Percentiles rank a stretch among this genome's conserved stretches.
Conservation (phyloP, 2,113 vertebrate species). For the Carassius gibelio region DNA sequence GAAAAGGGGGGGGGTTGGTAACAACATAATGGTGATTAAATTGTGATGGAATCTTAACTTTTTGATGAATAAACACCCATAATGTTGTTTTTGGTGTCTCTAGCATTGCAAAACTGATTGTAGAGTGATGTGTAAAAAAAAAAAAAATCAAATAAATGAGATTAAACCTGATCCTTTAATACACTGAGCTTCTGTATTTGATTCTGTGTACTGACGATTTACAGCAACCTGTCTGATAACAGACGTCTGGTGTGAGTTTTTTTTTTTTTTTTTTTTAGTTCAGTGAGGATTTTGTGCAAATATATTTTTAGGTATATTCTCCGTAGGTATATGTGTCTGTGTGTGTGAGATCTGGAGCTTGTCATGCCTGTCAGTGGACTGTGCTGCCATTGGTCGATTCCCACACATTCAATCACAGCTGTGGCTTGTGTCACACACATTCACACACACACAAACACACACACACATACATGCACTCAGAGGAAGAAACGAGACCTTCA, state of each 20-base stretch:
- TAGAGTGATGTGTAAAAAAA: background rate
- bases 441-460: slow-evolving; percentile 12
- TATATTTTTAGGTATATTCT: background rate
- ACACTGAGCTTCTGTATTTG: background rate
- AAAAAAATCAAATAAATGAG: slow-evolving; percentile 15
- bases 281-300: background rate
- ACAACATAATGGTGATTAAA: background rate
- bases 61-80: background rate
- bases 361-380: slow-evolving; percentile 50
- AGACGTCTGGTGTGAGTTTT: background rate
- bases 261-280: background rate
- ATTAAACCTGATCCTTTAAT: slow-evolving; percentile 3
- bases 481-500: slow-evolving; percentile 41
- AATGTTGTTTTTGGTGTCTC: background rate
- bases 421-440: slow-evolving; percentile 49
- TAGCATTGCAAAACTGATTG: background rate
- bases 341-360: slow-evolving; percentile 8
- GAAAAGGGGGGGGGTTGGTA: background rate
- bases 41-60: background rate
- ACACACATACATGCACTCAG: slow-evolving; percentile 55
- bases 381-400: slow-evolving; percentile 61
- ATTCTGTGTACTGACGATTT: background rate
- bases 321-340: background rate
- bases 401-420: slow-evolving; percentile 52
- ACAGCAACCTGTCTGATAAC: background rate